phyloP scores from a whole-genome alignment of 2,797 vertebrate genomes.

The Leuciscus waleckii region DNA sequence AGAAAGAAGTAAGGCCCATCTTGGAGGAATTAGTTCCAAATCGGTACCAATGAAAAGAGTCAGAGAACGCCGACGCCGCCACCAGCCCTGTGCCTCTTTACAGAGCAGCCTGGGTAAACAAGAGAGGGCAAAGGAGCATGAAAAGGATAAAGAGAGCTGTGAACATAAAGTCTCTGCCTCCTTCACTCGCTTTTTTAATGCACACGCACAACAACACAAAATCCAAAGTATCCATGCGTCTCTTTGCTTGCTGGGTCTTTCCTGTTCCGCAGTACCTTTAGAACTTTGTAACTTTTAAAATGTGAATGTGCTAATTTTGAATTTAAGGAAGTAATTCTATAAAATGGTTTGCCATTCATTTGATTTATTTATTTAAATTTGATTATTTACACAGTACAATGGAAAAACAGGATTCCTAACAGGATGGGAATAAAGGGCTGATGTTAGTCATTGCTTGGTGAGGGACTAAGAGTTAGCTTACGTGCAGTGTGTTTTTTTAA shows the following conservation, averaged over 20 bases:
- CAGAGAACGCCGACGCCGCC: slow-evolving; percentile 61
- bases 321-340: neutral
- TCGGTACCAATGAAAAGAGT: slow-evolving; percentile 71
- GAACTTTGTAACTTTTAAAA: slow-evolving; percentile 20
- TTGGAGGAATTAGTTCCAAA: slow-evolving; percentile 71
- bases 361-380: slow-evolving; percentile 12
- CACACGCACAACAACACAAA: slow-evolving; percentile 34
- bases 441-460: neutral
- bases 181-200: slow-evolving; percentile 33
- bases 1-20: slow-evolving; percentile 60
- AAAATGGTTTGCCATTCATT: neutral
- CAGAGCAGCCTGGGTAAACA: slow-evolving; percentile 58
- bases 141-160: slow-evolving; percentile 58
- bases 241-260: slow-evolving; percentile 13
- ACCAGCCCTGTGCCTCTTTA: slow-evolving; percentile 47
- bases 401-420: neutral
- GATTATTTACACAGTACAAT: slow-evolving; percentile 33
- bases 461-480: neutral
- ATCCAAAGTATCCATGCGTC: slow-evolving; percentile 23
- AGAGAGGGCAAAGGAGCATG: slow-evolving; percentile 60
- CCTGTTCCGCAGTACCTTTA: neutral
- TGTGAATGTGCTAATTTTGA: neutral
- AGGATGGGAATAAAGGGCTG: neutral
- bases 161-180: slow-evolving; percentile 44
- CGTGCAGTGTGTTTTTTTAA: neutral